Base-by-base conservation (phyloP, 2,113 vertebrate species). In the Tragelaphus imberbis region DNA sequence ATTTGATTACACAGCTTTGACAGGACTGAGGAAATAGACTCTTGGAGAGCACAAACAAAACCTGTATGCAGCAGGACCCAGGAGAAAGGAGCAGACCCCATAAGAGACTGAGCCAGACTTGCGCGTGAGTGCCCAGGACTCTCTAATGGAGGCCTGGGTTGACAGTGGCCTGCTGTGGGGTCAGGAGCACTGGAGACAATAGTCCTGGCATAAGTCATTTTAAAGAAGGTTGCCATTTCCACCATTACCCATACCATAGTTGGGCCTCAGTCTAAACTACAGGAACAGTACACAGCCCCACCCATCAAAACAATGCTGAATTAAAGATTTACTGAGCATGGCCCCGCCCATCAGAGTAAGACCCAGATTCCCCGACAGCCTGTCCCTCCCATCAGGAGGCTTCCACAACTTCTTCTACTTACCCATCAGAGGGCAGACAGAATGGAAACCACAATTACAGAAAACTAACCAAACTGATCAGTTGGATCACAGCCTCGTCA, bases 311-410 rank as follows among this genome's bases (percentile, higher is more conserved):
- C 19, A 71, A 71, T 10, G 23, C 23, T 23, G n/a, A 71, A 23
- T 71, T 71, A 23, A 71, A 71, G n/a, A 71, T 71, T 71, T 71
- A 40, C 68, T 71, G n/a, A 71, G 9, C 68, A 71, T 6, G 19
- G n/a, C 10, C n/a, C 19, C 19, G 0, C 68, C n/a, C n/a, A 3
- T 71, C 10, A 71, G 19, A 36, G 19, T 19, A 71, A 71, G 68
- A 71, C n/a, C n/a, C n/a, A 40, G 68, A 40, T 71, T 71, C 68
- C n/a, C n/a, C 1, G 0, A 71, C 10, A 71, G 68, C 10, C n/a
- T 12, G n/a, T 40, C 68, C 19, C 68, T 71, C 68, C 68, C 68
- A 71, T 71, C 68, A 71, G 19, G n/a, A 71, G n/a, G 68, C 68
- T 23, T 40, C 68, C n/a, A 23, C 19, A 71, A 36, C 19, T 19